Conservation (phyloP, 2,888 invertebrate species). For the Eilema depressum region DNA sequence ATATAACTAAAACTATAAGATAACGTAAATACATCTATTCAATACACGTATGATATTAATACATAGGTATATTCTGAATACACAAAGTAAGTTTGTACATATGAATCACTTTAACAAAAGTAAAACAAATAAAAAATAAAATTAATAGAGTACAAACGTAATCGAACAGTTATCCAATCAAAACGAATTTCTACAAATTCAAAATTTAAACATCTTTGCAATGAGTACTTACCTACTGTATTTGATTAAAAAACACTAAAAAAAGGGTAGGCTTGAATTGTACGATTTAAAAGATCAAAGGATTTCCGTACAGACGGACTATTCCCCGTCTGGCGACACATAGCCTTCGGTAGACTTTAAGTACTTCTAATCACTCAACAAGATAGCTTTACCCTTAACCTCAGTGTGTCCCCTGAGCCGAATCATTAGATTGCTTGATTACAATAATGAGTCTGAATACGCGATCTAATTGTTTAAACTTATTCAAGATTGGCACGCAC, state of each 20-base stretch:
- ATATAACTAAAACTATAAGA: too few species aligned
- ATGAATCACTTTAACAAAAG: neutral
- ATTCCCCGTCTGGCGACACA: slow-evolving; percentile 33
- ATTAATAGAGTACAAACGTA: neutral
- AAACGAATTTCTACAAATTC: too few species aligned
- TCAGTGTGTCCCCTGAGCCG: slow-evolving; percentile 24
- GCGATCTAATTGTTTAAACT: slow-evolving; percentile 27
- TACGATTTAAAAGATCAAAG: slow-evolving; percentile 25
- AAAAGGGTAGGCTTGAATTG: neutral
- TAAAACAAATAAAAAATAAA: neutral
- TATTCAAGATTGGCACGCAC: slow-evolving; percentile 29
- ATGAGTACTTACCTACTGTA: too few species aligned
- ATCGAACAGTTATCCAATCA: too few species aligned
- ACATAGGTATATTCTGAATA: too few species aligned
- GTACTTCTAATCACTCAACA: slow-evolving; percentile 35
- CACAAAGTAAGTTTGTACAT: too few species aligned
- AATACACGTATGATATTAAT: too few species aligned
- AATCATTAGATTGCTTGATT: slow-evolving; percentile 34
- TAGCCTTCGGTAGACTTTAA: slow-evolving; percentile 25
- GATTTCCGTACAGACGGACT: slow-evolving; percentile 23
- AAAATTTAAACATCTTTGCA: too few species aligned
- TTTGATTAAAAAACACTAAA: too few species aligned
- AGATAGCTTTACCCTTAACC: slow-evolving; percentile 42
- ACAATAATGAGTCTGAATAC: slow-evolving; percentile 22
- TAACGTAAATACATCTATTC: too few species aligned